A percentile compares a stretch with the other conserved stretches of the same genome.
phyloP scores from a whole-genome alignment of 2,797 vertebrate genomes.

The Spinibarbus caldwelli region DNA sequence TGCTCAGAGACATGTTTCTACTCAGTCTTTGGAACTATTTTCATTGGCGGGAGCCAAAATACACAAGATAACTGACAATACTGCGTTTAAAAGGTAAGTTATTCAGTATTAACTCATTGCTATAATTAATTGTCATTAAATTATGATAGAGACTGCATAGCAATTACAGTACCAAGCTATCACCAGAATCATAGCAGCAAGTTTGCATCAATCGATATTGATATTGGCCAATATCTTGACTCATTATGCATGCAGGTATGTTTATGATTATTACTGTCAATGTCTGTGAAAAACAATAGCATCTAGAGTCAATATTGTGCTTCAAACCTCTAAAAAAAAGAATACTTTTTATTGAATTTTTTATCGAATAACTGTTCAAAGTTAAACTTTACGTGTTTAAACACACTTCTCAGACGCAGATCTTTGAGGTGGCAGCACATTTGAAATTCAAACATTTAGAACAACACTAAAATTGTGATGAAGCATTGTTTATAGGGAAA shows the following conservation, averaged over 20 bases:
- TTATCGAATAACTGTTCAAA: not conserved
- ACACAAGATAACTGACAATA: not conserved
- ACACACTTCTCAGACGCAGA: not conserved
- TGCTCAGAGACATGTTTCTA: not conserved
- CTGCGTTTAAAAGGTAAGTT: not conserved
- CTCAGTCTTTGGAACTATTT: not conserved
- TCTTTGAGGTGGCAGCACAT: not conserved
- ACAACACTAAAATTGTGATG: not conserved
- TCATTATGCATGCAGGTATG: not conserved
- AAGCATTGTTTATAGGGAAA: conserved; percentile 9
- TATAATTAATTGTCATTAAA: not conserved
- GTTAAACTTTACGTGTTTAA: not conserved
- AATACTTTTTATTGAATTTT: no score
- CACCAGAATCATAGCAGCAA: not conserved
- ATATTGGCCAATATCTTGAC: not conserved
- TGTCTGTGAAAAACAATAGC: not conserved
- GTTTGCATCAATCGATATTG: not conserved
- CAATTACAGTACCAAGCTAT: not conserved
- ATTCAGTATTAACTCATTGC: not conserved
- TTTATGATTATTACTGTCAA: not conserved
- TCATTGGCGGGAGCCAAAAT: not conserved
- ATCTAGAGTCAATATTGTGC: not conserved
- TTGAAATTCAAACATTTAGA: not conserved
- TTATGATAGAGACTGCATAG: not conserved
- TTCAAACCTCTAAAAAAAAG: not conserved